These are phyloP conservation scores for Melanostoma scalare DNA, from an alignment of 2,888 invertebrate genomes.

Conservation along the genomic window DNA sequence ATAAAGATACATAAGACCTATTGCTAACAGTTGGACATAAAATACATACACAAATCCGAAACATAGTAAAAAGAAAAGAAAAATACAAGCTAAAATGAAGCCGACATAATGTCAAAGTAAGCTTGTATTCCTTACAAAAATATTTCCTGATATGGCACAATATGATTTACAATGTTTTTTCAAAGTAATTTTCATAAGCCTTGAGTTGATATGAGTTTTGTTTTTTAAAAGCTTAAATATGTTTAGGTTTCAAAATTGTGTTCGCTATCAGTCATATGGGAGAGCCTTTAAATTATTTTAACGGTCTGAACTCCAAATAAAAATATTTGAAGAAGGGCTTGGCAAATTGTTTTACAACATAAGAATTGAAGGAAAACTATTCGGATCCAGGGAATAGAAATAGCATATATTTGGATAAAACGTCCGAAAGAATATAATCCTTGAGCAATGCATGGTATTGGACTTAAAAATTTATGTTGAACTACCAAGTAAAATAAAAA, in stretches of 20 bases:
- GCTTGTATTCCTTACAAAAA: constrained; percentile 1
- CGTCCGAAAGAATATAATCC: too few species aligned
- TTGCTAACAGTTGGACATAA: constrained; percentile 26
- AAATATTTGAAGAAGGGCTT: too few species aligned
- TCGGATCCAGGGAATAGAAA: too few species aligned
- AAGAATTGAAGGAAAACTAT: too few species aligned
- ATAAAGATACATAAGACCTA: constrained; percentile 42
- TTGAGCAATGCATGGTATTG: too few species aligned
- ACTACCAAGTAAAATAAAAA: too few species aligned
- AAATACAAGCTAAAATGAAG: constrained; percentile 11
- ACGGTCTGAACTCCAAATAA: too few species aligned
- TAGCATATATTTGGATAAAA: too few species aligned
- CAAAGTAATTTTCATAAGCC: background rate
- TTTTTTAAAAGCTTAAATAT: background rate
- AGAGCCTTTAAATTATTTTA: too few species aligned
- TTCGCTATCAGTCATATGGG: too few species aligned
- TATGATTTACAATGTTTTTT: constrained; percentile 21
- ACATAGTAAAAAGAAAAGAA: background rate
- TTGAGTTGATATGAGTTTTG: background rate
- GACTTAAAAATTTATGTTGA: too few species aligned
- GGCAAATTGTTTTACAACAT: too few species aligned
- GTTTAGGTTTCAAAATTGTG: background rate
- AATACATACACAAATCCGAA: background rate
- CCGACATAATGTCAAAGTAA: background rate
- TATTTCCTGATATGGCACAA: constrained; percentile 52